Evolutionary conservation across 2,113 vertebrate species (phyloP).

Genomic region (Cygnus buccinator): DNA sequence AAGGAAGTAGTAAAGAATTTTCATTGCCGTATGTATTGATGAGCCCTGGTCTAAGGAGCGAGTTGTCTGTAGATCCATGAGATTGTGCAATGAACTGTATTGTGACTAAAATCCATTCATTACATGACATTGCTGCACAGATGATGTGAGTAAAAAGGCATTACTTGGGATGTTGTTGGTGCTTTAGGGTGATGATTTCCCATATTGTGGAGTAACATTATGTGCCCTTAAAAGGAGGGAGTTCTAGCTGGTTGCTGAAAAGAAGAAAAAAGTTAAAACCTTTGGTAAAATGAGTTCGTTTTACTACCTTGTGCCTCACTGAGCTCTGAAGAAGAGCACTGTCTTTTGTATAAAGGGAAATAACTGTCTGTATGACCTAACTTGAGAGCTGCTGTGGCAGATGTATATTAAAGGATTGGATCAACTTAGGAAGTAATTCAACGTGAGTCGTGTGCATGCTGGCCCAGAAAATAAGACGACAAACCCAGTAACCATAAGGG

Average conservation of each 20-base stretch:
- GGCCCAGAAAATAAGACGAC: background rate
- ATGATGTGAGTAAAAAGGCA: background rate
- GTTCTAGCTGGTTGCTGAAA: background rate
- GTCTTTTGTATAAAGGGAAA: background rate
- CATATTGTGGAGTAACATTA: accelerated
- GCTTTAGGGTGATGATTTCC: background rate
- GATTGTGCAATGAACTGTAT: background rate
- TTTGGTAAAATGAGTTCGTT: background rate
- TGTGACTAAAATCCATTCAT: background rate
- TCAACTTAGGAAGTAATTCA: background rate
- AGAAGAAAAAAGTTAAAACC: background rate
- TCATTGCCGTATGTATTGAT: accelerated
- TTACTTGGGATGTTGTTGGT: background rate
- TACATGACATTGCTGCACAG: background rate
- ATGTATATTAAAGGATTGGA: background rate
- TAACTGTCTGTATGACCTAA: background rate
- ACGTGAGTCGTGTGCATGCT: background rate
- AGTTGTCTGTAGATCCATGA: background rate
- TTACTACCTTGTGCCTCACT: background rate
- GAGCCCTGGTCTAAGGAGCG: too few species aligned
- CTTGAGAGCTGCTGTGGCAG: background rate
- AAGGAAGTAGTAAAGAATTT: background rate
- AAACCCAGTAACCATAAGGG: background rate
- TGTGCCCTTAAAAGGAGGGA: background rate
- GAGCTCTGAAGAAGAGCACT: background rate